Conservation (phyloP, 30 jellyfish, hydroid and myxozoan species). For the Chrysaora quinquecirrha region DNA sequence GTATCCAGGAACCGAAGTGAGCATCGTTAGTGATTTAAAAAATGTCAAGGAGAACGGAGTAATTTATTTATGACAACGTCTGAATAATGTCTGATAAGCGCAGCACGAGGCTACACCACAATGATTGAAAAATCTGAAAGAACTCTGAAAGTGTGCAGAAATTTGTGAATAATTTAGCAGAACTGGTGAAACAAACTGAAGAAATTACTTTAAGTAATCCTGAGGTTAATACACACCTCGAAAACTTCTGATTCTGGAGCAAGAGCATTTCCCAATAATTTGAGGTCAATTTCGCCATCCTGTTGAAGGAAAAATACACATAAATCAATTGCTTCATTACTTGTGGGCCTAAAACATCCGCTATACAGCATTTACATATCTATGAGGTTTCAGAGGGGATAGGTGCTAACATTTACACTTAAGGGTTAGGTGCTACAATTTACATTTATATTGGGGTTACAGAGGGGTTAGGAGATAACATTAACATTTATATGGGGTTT, state of each 20-base stretch:
- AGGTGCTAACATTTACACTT: too few relatives aligned
- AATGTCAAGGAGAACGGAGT: neutral
- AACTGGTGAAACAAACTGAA: neutral
- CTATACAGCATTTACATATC: too few relatives aligned
- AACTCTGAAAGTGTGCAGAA: neutral
- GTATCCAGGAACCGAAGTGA: too few relatives aligned
- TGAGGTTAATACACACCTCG: slow-evolving; percentile 64
- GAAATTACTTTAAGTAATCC: neutral
- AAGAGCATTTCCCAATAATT: slow-evolving; percentile 80
- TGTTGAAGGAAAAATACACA: neutral
- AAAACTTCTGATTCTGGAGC: slow-evolving; percentile 89
- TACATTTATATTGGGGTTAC: too few relatives aligned
- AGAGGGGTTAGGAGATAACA: too few relatives aligned
- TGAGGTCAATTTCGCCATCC: slow-evolving; percentile 94
- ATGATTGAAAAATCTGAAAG: neutral
- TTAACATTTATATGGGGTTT: too few relatives aligned
- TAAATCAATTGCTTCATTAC: too few relatives aligned
- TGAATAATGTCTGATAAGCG: slow-evolving; percentile 1
- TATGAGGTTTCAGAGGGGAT: too few relatives aligned
- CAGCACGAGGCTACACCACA: neutral
- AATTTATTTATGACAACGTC: neutral
- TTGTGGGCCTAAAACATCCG: too few relatives aligned
- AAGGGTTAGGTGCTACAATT: too few relatives aligned
- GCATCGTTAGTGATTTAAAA: neutral
- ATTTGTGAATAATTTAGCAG: neutral